A percentile compares a stretch with the other conserved stretches of the same genome.
Conservation (phyloP, 2,888 invertebrate genomes). For the Dexiosoma caninum region DNA sequence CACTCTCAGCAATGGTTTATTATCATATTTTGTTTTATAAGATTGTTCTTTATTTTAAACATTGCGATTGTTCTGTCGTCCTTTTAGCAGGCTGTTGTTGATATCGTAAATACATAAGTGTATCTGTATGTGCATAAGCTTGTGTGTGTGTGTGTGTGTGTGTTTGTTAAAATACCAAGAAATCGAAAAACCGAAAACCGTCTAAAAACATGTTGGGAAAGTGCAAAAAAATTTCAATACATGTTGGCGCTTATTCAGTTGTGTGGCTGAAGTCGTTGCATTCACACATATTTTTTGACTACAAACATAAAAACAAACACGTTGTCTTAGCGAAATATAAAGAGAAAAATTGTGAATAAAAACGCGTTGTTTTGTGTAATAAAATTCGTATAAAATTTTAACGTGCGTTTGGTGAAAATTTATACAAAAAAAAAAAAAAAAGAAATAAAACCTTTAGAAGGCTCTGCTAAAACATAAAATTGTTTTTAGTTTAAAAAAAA, state of each 20-base stretch:
- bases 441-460: background rate
- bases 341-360: constrained; percentile 19
- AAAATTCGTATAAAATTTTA: constrained; percentile 21
- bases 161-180: constrained; percentile 7
- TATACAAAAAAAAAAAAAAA: background rate
- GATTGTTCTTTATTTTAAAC: constrained; percentile 17
- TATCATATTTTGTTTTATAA: constrained; percentile 25
- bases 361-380: constrained; percentile 41
- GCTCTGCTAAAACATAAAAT: background rate
- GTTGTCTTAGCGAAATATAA: constrained; percentile 39
- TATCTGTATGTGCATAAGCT: background rate
- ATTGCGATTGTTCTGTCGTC: constrained; percentile 27
- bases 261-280: constrained; percentile 68
- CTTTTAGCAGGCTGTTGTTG: constrained; percentile 19
- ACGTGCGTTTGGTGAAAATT: constrained; percentile 26
- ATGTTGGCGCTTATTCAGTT: constrained; percentile 65
- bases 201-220: constrained; percentile 49
- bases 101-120: background rate
- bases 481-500: background rate
- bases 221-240: constrained; percentile 56
- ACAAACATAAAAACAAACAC: constrained; percentile 48
- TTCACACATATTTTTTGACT: constrained; percentile 64
- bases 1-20: background rate
- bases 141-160: background rate
- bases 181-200: constrained; percentile 27